Base-by-base conservation (phyloP, 2,888 invertebrate genomes). In the Aphidius colemani region DNA sequence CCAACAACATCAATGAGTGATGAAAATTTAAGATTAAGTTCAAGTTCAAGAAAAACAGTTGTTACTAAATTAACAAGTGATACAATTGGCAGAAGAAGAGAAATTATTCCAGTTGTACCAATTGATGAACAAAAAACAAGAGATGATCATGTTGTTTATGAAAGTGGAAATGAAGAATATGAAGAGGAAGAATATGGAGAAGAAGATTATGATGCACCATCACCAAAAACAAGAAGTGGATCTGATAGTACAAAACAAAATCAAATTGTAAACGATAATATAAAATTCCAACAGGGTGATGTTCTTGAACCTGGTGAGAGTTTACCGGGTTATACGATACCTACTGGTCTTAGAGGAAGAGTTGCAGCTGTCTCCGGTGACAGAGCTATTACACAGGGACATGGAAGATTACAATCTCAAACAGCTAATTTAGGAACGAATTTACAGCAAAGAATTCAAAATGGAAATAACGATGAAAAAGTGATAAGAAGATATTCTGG, bases 251-350 rank as follows among this genome's bases (percentile, higher is more conserved):
- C 67, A 78, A 11, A 65, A 39, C 89, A 87, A 72, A 86, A 85
- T n/a, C 90, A 90, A 75, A 87, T 87, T 66, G 88, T 89, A 48
- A 89, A 89, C 78, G 86, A 85, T 71, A 85, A 85, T 81, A 74
- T 85, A 83, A 41, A 74, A 77, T 70, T 76, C 72, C 86, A 86
- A 68, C 85, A 86, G 70, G 86, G 86, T 56, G 86, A 85, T 75
- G 79, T 88, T 39, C 84, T 90, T 65, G 87, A 88, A 75, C 87
- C 90, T 1, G 91, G 90, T 10, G 86, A 90, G 73, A 79, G 86
- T 64, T 78, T 94, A 71, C 88, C 91, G 59, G 88, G 93, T 63
- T 88, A 89, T 79, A 85, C 86, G 71, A 85, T 94, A 80, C 88
- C 92, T 64, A 76, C 86, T 66, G 88, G 93, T 66, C 87, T 90